These are phyloP conservation scores for Rhopalosiphum nymphaeae DNA, from an alignment of 2,888 invertebrate species.

Conservation along the genomic window DNA sequence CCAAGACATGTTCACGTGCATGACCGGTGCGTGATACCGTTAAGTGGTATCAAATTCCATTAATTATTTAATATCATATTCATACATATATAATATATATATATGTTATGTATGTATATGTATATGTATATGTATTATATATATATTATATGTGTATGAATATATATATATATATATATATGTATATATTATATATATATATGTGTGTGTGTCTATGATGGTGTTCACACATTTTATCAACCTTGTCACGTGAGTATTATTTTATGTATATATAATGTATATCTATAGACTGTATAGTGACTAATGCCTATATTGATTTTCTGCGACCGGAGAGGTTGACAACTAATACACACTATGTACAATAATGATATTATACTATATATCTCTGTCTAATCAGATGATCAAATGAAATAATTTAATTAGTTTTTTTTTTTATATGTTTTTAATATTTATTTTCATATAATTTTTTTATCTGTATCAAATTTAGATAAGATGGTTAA, in stretches of 20 bases:
- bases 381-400: neutral
- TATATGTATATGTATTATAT: no score
- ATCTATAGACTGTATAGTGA: neutral
- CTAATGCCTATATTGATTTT: neutral
- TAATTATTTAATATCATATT: neutral
- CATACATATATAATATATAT: neutral
- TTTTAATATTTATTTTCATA: neutral
- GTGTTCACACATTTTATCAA: neutral
- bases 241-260: constrained; percentile 18
- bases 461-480: neutral
- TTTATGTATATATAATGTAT: neutral
- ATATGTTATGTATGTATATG: no score
- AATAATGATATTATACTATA: neutral
- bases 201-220: neutral
- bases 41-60: constrained; percentile 22
- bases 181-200: no score
- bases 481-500: neutral
- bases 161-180: neutral
- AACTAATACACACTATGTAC: neutral
- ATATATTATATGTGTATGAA: neutral
- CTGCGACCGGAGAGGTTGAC: neutral
- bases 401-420: neutral
- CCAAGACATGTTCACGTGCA: neutral
- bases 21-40: constrained; percentile 2
- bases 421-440: neutral